Percentiles rank a stretch among this genome's conserved stretches.
Evolutionary conservation across 2,113 vertebrate species (phyloP).

Genomic region (Taxidea taxus): DNA sequence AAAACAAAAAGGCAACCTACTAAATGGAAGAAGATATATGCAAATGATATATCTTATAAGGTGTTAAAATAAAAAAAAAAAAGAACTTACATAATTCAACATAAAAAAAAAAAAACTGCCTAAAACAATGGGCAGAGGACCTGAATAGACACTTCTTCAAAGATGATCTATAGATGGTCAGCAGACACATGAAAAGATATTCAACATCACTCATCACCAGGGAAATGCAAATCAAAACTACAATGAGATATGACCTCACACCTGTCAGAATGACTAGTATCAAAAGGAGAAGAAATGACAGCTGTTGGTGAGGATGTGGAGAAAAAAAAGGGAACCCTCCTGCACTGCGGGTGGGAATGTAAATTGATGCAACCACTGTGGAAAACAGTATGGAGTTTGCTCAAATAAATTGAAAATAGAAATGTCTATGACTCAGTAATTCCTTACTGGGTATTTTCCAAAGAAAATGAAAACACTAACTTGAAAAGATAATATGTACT

Average conservation of each 20-base stretch:
- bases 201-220: background rate
- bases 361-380: background rate
- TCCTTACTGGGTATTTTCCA: background rate
- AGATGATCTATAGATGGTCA: background rate
- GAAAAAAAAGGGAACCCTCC: background rate
- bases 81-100: background rate
- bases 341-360: background rate
- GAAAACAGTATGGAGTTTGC: background rate
- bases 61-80: background rate
- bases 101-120: background rate
- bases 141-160: background rate
- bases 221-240: background rate
- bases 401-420: background rate
- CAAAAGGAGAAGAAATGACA: background rate
- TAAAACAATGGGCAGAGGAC: background rate
- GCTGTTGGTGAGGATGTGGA: background rate
- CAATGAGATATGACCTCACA: background rate
- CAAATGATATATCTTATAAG: background rate
- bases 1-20: background rate
- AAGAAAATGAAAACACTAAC: background rate
- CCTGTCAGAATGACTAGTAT: background rate
- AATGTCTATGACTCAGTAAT: background rate
- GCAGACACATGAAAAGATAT: background rate
- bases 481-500: background rate
- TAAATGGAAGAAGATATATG: background rate